phyloP scores from a whole-genome alignment of 2,797 vertebrate species.

The Crocodylus rhombifer region DNA sequence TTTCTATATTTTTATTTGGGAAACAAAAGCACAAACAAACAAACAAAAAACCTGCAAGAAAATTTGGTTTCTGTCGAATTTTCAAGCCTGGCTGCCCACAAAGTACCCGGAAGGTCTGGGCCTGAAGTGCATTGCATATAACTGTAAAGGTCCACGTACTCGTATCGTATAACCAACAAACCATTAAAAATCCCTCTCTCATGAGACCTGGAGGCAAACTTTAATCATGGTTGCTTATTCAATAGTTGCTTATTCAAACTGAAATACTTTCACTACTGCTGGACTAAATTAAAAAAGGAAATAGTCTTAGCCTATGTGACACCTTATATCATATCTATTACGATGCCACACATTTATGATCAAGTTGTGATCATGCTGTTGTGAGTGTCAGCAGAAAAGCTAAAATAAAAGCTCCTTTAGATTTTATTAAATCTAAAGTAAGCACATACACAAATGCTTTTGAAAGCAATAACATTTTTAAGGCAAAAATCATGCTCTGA shows the following conservation, averaged over 20 bases:
- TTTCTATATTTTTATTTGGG: background rate
- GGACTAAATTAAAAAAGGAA: conserved; percentile 11
- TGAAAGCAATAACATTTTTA: background rate
- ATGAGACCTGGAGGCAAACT: background rate
- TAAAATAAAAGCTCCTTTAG: background rate
- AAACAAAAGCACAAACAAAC: conserved; percentile 4
- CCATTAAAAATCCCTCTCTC: background rate
- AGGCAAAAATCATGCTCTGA: background rate
- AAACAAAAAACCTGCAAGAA: conserved; percentile 19
- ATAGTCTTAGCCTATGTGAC: background rate
- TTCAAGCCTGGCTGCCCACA: conserved; percentile 4
- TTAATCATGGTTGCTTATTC: background rate
- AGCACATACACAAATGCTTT: background rate
- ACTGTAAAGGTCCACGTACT: background rate
- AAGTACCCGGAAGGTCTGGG: background rate
- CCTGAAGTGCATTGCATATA: background rate
- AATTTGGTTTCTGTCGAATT: background rate
- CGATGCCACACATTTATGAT: background rate
- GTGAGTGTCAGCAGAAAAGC: background rate
- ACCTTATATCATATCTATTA: background rate
- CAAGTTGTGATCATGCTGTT: background rate
- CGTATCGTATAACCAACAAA: background rate
- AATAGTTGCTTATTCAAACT: background rate
- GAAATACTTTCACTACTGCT: background rate
- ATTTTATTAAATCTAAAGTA: background rate